Conservation (phyloP, 92 coral and sea anemone species). For the Zoanthus gigantus region DNA sequence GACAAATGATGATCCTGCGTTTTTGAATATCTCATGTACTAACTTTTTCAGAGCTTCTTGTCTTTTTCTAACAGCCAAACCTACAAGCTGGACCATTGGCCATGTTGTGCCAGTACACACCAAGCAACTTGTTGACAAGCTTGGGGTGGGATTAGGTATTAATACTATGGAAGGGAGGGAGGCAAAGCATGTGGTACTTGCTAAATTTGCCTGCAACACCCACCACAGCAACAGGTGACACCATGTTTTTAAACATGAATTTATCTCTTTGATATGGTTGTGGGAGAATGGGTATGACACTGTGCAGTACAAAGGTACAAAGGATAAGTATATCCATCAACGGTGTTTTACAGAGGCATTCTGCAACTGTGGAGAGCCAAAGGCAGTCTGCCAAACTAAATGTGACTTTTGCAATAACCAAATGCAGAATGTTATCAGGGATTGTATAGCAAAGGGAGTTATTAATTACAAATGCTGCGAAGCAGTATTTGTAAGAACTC, state of each 20-base stretch:
- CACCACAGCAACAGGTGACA: constrained; percentile 4
- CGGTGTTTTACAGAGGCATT: constrained; percentile 11
- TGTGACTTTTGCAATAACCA: constrained; percentile 14
- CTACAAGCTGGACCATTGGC: constrained; percentile 32
- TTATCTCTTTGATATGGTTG: constrained; percentile 32
- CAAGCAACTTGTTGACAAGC: constrained; percentile 18
- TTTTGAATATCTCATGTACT: not conserved
- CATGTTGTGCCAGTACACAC: constrained; percentile 25
- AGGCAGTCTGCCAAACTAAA: not conserved
- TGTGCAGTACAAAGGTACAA: constrained; percentile 3
- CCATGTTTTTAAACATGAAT: constrained; percentile 26
- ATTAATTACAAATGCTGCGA: constrained; percentile 36
- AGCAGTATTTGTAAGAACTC: not conserved
- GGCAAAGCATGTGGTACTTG: constrained; percentile 13
- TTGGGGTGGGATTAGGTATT: constrained; percentile 35
- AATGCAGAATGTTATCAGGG: constrained; percentile 9
- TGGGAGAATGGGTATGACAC: constrained; percentile 32
- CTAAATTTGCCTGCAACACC: constrained; percentile 5
- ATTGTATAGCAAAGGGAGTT: constrained; percentile 19
- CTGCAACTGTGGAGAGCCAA: constrained; percentile 35
- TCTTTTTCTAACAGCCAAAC: constrained; percentile 10
- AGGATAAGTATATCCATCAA: not conserved
- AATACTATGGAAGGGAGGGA: constrained; percentile 32
- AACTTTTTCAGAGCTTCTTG: constrained; percentile 8
- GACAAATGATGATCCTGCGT: not conserved